Percentiles rank a stretch among this genome's conserved stretches.
Conservation (phyloP, 2,888 invertebrate species). For the Fragum whitleyi region DNA sequence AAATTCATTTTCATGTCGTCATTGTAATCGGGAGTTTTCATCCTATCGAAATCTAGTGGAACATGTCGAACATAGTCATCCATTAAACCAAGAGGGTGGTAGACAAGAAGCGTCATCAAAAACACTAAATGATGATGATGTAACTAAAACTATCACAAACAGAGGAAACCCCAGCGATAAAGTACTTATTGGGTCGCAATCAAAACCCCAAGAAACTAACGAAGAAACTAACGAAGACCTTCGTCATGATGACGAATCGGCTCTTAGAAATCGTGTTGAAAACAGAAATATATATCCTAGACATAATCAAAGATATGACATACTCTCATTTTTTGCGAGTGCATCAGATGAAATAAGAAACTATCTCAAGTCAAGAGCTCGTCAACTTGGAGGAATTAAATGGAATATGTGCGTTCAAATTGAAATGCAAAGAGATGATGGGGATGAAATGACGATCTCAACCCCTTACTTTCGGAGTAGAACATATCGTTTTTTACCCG, state of each 20-base stretch:
- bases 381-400: constrained; percentile 39
- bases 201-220: background rate
- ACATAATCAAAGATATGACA: constrained; percentile 39
- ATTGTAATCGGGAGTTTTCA: constrained; percentile 24
- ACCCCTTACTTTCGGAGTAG: constrained; percentile 39
- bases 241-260: constrained; percentile 18
- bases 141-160: background rate
- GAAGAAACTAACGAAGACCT: background rate
- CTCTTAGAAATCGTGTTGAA: constrained; percentile 15
- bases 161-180: background rate
- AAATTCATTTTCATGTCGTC: background rate
- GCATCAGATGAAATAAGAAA: constrained; percentile 3
- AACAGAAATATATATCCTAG: constrained; percentile 35
- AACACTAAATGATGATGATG: constrained; percentile 4
- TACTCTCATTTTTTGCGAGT: constrained; percentile 40
- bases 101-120: background rate
- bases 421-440: constrained; percentile 51
- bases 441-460: constrained; percentile 26
- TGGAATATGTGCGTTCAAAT: constrained; percentile 55
- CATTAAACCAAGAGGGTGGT: constrained; percentile 17
- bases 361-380: constrained; percentile 1
- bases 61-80: constrained; percentile 20
- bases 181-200: background rate
- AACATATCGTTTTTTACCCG: constrained; percentile 21
- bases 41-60: constrained; percentile 1